These are phyloP conservation scores for Cordilura impudica DNA, from an alignment of 2,888 invertebrate species.

Conservation along the genomic window DNA sequence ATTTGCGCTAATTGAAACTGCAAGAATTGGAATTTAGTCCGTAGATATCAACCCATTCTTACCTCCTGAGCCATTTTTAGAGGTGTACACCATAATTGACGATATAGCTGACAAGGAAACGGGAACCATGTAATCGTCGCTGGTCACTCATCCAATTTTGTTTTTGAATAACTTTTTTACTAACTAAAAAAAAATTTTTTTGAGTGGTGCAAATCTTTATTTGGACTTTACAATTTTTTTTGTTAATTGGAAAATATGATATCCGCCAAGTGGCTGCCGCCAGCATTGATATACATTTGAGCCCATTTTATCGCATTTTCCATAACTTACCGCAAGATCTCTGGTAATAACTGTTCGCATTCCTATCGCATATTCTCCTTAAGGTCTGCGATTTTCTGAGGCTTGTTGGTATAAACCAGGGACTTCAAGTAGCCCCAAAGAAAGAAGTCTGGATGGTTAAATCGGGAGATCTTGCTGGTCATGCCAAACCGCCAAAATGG, in stretches of 20 bases:
- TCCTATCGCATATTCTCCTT: slow-evolving; percentile 13
- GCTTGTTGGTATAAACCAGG: not conserved
- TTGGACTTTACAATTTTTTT: slow-evolving; percentile 13
- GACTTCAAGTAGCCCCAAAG: not conserved
- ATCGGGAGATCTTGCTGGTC: not conserved
- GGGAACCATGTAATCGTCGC: too few species aligned
- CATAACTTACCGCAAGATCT: slow-evolving; percentile 25
- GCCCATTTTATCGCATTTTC: slow-evolving; percentile 20
- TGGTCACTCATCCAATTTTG: not conserved
- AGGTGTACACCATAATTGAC: too few species aligned
- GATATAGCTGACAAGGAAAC: too few species aligned
- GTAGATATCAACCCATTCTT: too few species aligned
- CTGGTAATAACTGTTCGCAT: slow-evolving; percentile 18
- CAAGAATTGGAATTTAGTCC: too few species aligned
- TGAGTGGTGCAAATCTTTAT: not conserved
- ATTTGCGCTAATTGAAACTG: too few species aligned
- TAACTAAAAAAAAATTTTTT: not conserved
- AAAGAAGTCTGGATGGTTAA: not conserved
- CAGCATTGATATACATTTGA: slow-evolving; percentile 13
- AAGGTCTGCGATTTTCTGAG: not conserved
- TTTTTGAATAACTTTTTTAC: not conserved
- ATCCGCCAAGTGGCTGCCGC: slow-evolving; percentile 10
- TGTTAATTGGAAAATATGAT: not conserved
- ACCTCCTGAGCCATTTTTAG: too few species aligned
- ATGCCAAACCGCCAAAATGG: slow-evolving; percentile 7